Evolutionary conservation across 2,797 vertebrate species (phyloP), one percentile per base, ranked within the genome.

Genomic region (Sebastiscus albofasciatus): DNA sequence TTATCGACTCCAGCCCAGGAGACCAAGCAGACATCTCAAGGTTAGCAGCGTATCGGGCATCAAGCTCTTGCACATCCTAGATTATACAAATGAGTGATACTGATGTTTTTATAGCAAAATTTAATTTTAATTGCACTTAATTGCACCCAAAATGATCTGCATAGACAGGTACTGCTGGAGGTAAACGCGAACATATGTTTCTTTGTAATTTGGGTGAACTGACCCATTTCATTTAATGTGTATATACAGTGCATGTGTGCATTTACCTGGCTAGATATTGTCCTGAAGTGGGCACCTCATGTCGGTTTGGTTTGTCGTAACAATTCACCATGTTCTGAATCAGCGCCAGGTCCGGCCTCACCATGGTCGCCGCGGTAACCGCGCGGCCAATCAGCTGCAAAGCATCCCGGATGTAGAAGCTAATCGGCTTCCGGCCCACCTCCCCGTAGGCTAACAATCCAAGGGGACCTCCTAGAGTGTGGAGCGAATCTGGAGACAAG

Each of bases 391-490:
- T 90, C 73, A 99, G 71, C 82, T 96, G 97, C 85, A 98, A 91
- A 0, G 93, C 93, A 1, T 99, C 98, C 1, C 96, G 94, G 33
- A 98, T 80, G 10, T 97, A 96, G 54, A 96, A 96, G 90, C 97
- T 98, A 90, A 99, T 93, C 0, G 97, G 95, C 1, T 98, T 97
- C 29, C 91, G 95, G 36, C 92, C 94, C 3, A 96, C 95, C 92
- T 98, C 97, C 0, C 98, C 98, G 0, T 97, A 97, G 1, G 98
- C 98, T 58, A 99, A 80, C 9, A 99, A 92, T 58, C 98, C 97
- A 0, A 92, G 91, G 0, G 98, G 98, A 64, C 98, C 94, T 16
- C 97, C 97, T 0, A 96, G 89, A 0, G 96, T 96, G 88, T 97
- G 97, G 60, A 99, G 94, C 0, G 96, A 96, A 0, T 96, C 90